These are phyloP conservation scores for Salarias fasciatus DNA, from an alignment of 2,797 vertebrate genomes.

Conservation along the genomic window DNA sequence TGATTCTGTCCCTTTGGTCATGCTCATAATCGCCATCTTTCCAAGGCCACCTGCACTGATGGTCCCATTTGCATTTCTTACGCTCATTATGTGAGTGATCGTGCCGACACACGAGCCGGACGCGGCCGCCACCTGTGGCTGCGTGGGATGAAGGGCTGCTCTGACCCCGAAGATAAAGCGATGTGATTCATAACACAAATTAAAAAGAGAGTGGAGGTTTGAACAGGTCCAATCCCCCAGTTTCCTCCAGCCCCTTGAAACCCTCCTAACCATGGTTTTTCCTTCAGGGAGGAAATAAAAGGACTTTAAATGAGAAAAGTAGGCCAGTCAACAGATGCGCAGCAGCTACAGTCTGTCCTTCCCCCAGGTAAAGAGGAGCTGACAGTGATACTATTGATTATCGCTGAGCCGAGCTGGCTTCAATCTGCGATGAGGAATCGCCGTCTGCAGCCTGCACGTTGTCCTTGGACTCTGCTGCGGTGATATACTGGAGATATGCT, in stretches of 20 bases:
- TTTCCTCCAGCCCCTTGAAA: neutral
- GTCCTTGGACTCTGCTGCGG: conserved; percentile 28
- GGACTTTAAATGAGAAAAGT: conserved; percentile 33
- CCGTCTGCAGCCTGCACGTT: neutral
- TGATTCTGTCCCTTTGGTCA: conserved; percentile 51
- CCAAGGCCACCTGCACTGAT: conserved; percentile 47
- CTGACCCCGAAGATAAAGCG: conserved; percentile 2
- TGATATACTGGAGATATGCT: conserved; percentile 2
- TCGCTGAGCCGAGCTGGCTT: conserved; percentile 26
- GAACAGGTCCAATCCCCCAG: neutral
- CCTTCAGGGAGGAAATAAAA: neutral
- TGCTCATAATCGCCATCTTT: conserved; percentile 32
- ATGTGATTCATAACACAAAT: conserved; percentile 7
- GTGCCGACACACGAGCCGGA: neutral
- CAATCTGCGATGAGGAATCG: conserved; percentile 23
- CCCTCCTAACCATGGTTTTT: neutral
- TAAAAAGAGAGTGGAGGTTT: neutral
- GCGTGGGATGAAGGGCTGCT: conserved; percentile 2
- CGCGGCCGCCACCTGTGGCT: conserved; percentile 27
- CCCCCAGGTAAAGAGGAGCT: conserved; percentile 44
- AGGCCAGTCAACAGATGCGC: conserved; percentile 37
- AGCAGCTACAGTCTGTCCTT: conserved; percentile 39
- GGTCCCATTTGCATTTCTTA: conserved; percentile 44
- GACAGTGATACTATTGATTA: conserved; percentile 57
- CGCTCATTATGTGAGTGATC: conserved; percentile 20